A percentile compares a stretch with the other conserved stretches of the same genome.
Evolutionary conservation across 2,797 vertebrate genomes (phyloP).

Genomic region (Poeciliopsis presidionis): DNA sequence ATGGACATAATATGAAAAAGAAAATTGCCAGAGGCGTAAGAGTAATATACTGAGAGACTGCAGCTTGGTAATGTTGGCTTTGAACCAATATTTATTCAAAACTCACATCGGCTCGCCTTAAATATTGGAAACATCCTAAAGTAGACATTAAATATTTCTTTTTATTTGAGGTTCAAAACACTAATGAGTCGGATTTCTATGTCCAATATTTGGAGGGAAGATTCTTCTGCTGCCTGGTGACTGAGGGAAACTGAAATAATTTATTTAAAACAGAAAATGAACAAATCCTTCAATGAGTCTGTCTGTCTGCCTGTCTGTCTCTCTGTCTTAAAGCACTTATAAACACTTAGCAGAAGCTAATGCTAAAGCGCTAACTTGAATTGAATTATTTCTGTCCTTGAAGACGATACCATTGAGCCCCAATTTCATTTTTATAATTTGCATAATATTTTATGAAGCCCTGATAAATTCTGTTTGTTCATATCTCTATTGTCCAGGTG

Average conservation of each 20-base stretch:
- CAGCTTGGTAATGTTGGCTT: slow-evolving; percentile 57
- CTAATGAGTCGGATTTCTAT: slow-evolving; percentile 23
- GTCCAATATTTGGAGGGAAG: slow-evolving; percentile 35
- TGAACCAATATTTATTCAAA: slow-evolving; percentile 58
- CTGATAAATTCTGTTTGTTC: no score
- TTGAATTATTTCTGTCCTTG: no score
- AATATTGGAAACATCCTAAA: slow-evolving; percentile 23
- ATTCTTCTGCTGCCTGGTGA: slow-evolving; percentile 24
- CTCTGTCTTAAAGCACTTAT: no score
- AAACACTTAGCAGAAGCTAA: no score
- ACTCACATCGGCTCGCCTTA: slow-evolving; percentile 31
- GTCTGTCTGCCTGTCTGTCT: no score
- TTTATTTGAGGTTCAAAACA: slow-evolving; percentile 23
- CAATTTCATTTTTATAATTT: no score
- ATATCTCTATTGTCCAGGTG: neutral
- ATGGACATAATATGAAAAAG: slow-evolving; percentile 37
- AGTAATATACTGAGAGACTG: slow-evolving; percentile 51
- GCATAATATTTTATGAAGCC: no score
- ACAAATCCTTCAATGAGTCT: slow-evolving; percentile 23
- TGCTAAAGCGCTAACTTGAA: no score
- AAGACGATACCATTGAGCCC: no score
- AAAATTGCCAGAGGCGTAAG: slow-evolving; percentile 42
- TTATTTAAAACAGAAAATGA: slow-evolving; percentile 43
- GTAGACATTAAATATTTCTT: slow-evolving; percentile 31
- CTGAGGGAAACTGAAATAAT: slow-evolving; percentile 32